Evolutionary conservation across 2,797 vertebrate genomes (phyloP).

Genomic region (Mormyrus proboscirostris): DNA sequence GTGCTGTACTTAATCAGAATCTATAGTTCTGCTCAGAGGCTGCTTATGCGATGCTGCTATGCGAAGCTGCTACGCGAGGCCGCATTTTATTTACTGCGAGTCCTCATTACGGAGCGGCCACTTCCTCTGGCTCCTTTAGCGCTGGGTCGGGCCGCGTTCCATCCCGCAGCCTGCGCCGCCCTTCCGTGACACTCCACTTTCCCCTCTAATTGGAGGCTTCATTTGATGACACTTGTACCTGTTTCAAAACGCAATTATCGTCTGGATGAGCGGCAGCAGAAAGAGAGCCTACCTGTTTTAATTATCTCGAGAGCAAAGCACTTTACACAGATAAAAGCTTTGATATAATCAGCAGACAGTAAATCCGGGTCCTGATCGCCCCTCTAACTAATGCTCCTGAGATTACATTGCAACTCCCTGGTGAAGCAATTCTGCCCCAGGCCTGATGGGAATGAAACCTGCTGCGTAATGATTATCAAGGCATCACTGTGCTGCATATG

Average conservation of each 20-base stretch:
- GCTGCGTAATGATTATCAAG: conserved; percentile 62
- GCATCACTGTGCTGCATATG: conserved; percentile 59
- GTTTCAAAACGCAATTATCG: conserved; percentile 70
- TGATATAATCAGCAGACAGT: conserved; percentile 72
- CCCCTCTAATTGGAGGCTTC: conserved; percentile 63
- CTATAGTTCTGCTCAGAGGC: neutral
- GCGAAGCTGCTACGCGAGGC: too few relatives aligned
- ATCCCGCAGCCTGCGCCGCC: conserved; percentile 46
- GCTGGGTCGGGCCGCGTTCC: neutral
- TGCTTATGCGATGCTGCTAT: too few relatives aligned
- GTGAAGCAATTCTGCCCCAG: conserved; percentile 64
- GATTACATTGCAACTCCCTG: conserved; percentile 56
- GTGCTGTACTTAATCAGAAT: neutral
- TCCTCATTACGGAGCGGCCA: neutral
- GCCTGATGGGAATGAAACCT: conserved; percentile 62
- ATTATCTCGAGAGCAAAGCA: conserved; percentile 74
- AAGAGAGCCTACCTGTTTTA: conserved; percentile 72
- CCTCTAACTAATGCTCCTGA: neutral
- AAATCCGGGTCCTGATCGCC: conserved; percentile 68
- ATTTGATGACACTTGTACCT: conserved; percentile 72
- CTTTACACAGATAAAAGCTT: conserved; percentile 61
- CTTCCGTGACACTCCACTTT: conserved; percentile 42
- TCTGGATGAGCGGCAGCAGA: conserved; percentile 58
- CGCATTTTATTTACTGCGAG: neutral
- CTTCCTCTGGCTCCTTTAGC: neutral